Base-by-base conservation (phyloP, 1,140 invertebrate species). In the roundworm (Caenorhabditis elegans) region DNA sequence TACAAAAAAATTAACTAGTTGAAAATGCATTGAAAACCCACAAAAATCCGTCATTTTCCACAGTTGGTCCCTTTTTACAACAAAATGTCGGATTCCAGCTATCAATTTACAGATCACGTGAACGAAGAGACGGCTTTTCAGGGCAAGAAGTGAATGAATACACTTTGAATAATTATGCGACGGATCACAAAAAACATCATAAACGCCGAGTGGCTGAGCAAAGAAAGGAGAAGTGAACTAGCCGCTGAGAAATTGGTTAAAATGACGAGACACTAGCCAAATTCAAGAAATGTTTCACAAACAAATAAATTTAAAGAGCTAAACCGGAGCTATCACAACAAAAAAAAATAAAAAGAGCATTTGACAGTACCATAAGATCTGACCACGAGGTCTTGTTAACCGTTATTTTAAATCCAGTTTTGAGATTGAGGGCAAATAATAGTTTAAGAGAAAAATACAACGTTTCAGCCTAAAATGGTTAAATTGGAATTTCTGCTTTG, bases 401-500 rank as follows among this genome's bases (percentile, higher is more conserved):
- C 34, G 5, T 36, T 31, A 31, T 36, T 65, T 22, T 3, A 19
- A 43, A 43, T 19, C 60, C 60, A 70, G 60, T 70, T 70, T 70
- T 70, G 60, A 70, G 76, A 46, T 49, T 48, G 10, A n/a, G 76
- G 28, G 19, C 3, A 15, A 36, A 77, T 10, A 39, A 70, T 17
- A 31, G 22, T 36, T 19, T 78, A 17, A 6, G 46, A 80, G 36
- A 43, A 8, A 55, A 47, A 39, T 26, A 77, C 15, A 76, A 24
- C 1, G n/a, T 34, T 8, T 2, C 31, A 60, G 8, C 51, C 51
- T 55, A 55, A 43, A 17, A n/a, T 48, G 46, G 17, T 84, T 79
- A 87, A 46, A 84, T 84, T 28, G 88, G 87, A 22, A 84, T 76
- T 60, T 82, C 84, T 22, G 88, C 87, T 70, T 84, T 85, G 24